Percentiles rank a stretch among this genome's conserved stretches.
Evolutionary conservation across 2,797 vertebrate species (phyloP).

Genomic region (Paedocypris micromegethes): DNA sequence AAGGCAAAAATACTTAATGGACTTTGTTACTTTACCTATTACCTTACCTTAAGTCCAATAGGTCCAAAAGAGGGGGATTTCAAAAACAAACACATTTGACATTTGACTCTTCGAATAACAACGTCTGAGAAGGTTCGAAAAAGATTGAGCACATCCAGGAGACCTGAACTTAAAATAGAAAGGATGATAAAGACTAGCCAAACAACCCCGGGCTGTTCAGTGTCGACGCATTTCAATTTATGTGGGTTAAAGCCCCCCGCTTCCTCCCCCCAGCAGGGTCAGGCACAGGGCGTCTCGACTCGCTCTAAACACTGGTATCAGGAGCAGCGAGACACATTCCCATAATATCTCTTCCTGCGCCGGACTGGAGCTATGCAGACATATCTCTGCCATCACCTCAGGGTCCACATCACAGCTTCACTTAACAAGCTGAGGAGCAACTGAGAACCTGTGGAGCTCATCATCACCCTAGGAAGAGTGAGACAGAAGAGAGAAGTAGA

Average conservation of each 20-base stretch:
- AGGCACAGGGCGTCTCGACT: conserved; percentile 21
- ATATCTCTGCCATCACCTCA: conserved; percentile 14
- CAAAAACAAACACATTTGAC: too few relatives aligned
- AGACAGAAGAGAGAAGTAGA: too few relatives aligned
- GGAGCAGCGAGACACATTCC: conserved; percentile 6
- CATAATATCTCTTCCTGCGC: conserved; percentile 27
- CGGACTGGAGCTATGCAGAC: conserved; percentile 11
- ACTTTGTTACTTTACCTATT: too few relatives aligned
- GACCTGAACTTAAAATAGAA: conserved; percentile 10
- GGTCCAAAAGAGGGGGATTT: too few relatives aligned
- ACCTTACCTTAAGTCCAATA: too few relatives aligned
- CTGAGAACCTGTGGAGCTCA: too few relatives aligned
- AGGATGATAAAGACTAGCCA: conserved; percentile 20
- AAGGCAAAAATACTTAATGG: too few relatives aligned
- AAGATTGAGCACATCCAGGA: conserved; percentile 6
- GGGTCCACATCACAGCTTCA: conserved; percentile 4
- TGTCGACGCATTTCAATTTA: conserved; percentile 30
- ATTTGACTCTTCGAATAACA: too few relatives aligned
- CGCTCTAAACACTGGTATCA: conserved; percentile 19
- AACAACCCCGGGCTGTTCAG: conserved; percentile 32
- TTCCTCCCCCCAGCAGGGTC: conserved; percentile 6
- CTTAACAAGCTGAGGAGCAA: not conserved
- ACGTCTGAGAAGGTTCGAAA: not conserved
- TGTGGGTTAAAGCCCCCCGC: conserved; percentile 18
- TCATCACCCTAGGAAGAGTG: too few relatives aligned